Evolutionary conservation across 2,113 vertebrate genomes (phyloP).

Genomic region (Lethenteron reissneri): DNA sequence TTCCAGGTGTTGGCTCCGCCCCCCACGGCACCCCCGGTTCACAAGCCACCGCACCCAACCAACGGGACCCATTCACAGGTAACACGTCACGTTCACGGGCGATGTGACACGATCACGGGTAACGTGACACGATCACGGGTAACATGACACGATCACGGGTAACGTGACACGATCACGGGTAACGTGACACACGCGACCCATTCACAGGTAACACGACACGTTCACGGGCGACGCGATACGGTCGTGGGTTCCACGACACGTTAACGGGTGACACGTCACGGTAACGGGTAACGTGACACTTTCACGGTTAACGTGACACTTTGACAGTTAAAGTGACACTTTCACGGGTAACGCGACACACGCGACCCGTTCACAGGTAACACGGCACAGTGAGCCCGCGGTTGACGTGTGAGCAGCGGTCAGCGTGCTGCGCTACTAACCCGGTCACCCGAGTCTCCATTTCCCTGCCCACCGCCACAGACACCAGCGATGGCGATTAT

Average conservation of each 20-base stretch:
- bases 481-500: slow-evolving; percentile 2
- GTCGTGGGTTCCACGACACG: slow-evolving; percentile 36
- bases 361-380: too few relatives aligned
- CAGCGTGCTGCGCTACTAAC: too few relatives aligned
- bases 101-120: slow-evolving; percentile 10
- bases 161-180: not conserved
- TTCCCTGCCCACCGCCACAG: not conserved
- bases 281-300: too few relatives aligned
- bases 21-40: slow-evolving; percentile 14
- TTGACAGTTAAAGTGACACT: too few relatives aligned
- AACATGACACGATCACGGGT: not conserved
- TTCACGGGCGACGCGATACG: slow-evolving; percentile 31
- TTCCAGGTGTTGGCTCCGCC: slow-evolving; percentile 35
- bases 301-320: too few relatives aligned
- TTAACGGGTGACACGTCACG: too few relatives aligned
- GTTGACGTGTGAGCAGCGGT: too few relatives aligned
- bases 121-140: not conserved
- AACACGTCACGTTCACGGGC: not conserved
- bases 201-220: slow-evolving; percentile 15
- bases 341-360: too few relatives aligned
- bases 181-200: not conserved
- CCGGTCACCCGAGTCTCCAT: too few relatives aligned
- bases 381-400: too few relatives aligned
- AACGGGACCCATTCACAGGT: slow-evolving; percentile 37
- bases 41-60: too few relatives aligned